phyloP scores from a whole-genome alignment of 2,888 invertebrate genomes.

The Biston betularia region DNA sequence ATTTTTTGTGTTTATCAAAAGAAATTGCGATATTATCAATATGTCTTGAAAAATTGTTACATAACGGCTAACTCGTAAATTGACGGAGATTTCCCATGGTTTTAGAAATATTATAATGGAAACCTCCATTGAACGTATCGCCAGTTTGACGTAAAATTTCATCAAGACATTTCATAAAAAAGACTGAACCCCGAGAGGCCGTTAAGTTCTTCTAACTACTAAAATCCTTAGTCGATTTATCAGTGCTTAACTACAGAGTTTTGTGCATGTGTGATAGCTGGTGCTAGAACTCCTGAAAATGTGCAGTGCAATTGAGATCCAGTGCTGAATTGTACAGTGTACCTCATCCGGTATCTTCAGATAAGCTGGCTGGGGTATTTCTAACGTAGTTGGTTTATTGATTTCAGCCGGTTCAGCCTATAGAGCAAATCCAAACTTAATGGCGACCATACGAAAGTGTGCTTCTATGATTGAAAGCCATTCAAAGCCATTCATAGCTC shows the following conservation, averaged over 20 bases:
- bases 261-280: constrained; percentile 56
- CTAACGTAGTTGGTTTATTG: constrained; percentile 71
- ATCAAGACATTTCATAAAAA: too few relatives aligned
- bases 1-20: too few relatives aligned
- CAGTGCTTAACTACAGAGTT: constrained; percentile 37
- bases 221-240: constrained; percentile 39
- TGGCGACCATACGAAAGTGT: constrained; percentile 72
- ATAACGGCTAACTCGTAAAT: too few relatives aligned
- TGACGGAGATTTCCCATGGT: too few relatives aligned
- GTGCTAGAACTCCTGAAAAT: constrained; percentile 43
- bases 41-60: too few relatives aligned
- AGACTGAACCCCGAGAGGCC: background rate
- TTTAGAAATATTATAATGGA: too few relatives aligned
- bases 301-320: constrained; percentile 39
- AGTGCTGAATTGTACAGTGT: constrained; percentile 55
- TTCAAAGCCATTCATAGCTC: constrained; percentile 21
- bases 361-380: constrained; percentile 73
- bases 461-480: constrained; percentile 27
- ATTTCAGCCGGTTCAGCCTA: constrained; percentile 77
- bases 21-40: too few relatives aligned
- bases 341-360: constrained; percentile 77
- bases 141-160: too few relatives aligned
- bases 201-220: constrained; percentile 35
- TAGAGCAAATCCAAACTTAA: constrained; percentile 70
- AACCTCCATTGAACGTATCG: too few relatives aligned